These are phyloP conservation scores for Cololabis saira DNA, from an alignment of 2,113 vertebrate species.

Conservation along the genomic window DNA sequence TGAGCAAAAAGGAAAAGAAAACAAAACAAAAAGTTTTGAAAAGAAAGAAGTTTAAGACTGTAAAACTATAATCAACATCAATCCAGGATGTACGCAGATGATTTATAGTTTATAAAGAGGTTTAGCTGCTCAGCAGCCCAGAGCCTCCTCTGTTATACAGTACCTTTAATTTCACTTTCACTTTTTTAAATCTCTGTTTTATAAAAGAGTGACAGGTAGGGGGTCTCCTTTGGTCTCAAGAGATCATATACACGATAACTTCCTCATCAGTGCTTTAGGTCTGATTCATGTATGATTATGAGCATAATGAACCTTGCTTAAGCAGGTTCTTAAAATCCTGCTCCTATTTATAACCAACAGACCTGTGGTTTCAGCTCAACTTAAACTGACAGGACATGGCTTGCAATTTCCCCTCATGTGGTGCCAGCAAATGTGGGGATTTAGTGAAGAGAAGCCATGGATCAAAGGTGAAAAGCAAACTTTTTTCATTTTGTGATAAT, in stretches of 20 bases:
- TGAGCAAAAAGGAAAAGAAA: no score
- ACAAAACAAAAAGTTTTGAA: no score
- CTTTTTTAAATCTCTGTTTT: background rate
- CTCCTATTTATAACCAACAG: background rate
- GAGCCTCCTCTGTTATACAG: background rate
- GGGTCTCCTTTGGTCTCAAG: background rate
- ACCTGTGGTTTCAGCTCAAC: background rate
- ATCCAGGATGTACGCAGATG: no score
- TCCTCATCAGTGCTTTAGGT: background rate
- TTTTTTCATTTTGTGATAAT: background rate
- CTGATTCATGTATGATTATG: background rate
- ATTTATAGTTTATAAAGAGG: background rate
- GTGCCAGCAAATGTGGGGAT: background rate
- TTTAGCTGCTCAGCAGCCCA: background rate
- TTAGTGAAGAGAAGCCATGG: background rate
- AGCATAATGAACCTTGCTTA: background rate
- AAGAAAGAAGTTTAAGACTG: no score
- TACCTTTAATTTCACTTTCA: background rate
- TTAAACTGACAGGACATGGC: background rate
- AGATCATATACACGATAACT: background rate
- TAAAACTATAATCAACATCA: no score
- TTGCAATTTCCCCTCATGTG: background rate
- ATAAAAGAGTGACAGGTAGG: background rate
- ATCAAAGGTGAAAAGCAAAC: background rate
- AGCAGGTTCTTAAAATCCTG: background rate